Percentiles rank a stretch among this genome's conserved stretches.
phyloP scores from a whole-genome alignment of 2,888 invertebrate genomes.

The Dicyrtomina minuta region DNA sequence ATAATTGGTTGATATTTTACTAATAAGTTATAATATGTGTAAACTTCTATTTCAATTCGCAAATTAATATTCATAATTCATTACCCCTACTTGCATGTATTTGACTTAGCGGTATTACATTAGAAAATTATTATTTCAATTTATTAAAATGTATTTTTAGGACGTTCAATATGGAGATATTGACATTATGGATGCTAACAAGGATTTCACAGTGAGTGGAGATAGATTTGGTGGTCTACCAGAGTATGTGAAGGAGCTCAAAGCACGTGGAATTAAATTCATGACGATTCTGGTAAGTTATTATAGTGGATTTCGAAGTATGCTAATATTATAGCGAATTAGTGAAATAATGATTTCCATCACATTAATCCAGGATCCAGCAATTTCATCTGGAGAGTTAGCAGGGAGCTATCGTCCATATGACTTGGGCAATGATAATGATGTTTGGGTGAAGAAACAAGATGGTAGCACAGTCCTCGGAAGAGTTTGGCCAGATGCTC shows the following conservation, averaged over 20 bases:
- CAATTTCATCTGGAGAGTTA: conserved; percentile 56
- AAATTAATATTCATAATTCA: not conserved
- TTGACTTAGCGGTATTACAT: not conserved
- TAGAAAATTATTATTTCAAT: not conserved
- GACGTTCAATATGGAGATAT: conserved; percentile 55
- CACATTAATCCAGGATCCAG: no score
- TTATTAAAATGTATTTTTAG: no score
- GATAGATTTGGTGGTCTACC: conserved; percentile 66
- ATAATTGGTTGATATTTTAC: no score
- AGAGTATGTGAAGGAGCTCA: conserved; percentile 67
- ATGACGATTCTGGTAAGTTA: conserved; percentile 46
- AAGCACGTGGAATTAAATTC: conserved; percentile 61
- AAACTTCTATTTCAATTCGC: not conserved
- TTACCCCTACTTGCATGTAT: not conserved
- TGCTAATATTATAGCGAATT: no score
- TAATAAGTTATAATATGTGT: no score
- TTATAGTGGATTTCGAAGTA: no score
- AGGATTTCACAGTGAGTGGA: conserved; percentile 75
- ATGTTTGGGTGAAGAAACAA: conserved; percentile 40
- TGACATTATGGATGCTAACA: conserved; percentile 76
- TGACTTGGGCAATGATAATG: conserved; percentile 40
- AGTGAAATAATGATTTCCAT: no score
- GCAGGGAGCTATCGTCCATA: conserved; percentile 37
- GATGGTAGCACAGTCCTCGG: conserved; percentile 57
- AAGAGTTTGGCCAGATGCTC: conserved; percentile 65